phyloP scores from a whole-genome alignment of 2,888 invertebrate genomes.

The Diarsia mendica region DNA sequence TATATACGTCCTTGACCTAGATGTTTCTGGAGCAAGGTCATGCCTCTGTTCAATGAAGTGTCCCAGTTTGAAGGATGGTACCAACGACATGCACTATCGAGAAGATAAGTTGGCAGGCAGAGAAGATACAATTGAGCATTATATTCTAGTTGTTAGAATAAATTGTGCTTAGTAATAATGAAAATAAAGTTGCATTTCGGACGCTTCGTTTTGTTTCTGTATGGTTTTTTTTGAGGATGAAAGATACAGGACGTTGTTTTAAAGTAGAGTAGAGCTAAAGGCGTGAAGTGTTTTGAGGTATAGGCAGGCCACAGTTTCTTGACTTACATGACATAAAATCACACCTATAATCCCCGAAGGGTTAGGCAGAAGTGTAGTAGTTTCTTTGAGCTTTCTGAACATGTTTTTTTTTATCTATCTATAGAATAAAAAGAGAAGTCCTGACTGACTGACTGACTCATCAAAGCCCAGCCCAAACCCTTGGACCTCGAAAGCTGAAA shows the following conservation, averaged over 20 bases:
- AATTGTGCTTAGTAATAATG: conserved; percentile 1
- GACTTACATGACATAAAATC: too few species aligned
- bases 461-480: too few species aligned
- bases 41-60: conserved; percentile 12
- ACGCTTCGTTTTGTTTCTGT: neutral
- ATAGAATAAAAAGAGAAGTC: too few species aligned
- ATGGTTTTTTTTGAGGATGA: neutral
- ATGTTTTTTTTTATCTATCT: neutral
- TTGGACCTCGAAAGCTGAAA: too few species aligned
- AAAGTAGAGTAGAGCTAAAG: neutral
- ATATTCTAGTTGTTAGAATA: neutral
- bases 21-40: conserved; percentile 35
- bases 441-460: too few species aligned
- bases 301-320: neutral
- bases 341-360: too few species aligned
- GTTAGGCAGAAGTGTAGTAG: neutral
- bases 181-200: neutral
- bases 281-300: neutral
- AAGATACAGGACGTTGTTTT: neutral
- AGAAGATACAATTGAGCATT: neutral
- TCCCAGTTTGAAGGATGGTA: conserved; percentile 29
- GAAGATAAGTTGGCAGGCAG: neutral
- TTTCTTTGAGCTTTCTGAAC: neutral
- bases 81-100: conserved; percentile 17
- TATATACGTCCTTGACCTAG: conserved; percentile 38